phyloP scores from a whole-genome alignment of 2,888 invertebrate genomes.

The Acrobasis repandana region DNA sequence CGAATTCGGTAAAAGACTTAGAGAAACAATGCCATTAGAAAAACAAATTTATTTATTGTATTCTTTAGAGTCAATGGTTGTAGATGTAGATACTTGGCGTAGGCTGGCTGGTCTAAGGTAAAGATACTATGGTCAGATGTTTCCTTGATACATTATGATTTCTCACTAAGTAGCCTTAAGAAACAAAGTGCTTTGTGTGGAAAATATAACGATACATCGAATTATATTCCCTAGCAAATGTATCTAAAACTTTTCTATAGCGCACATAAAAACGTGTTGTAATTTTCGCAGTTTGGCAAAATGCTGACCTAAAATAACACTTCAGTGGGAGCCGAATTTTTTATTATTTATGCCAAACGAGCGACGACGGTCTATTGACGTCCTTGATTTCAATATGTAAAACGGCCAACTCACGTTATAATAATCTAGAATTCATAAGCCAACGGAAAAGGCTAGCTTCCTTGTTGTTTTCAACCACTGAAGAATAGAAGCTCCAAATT shows the following conservation, averaged over 20 bases:
- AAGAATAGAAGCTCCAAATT: conserved; percentile 47
- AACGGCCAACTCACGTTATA: conserved; percentile 22
- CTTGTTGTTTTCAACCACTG: conserved; percentile 49
- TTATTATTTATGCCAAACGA: conserved; percentile 20
- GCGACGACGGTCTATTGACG: conserved; percentile 14
- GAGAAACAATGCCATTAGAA: background rate
- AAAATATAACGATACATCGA: background rate
- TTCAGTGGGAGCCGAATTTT: conserved; percentile 12
- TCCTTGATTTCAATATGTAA: conserved; percentile 21
- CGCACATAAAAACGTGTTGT: background rate
- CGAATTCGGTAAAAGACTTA: background rate
- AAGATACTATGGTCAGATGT: background rate
- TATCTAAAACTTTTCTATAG: background rate
- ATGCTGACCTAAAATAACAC: conserved; percentile 13
- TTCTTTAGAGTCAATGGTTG: background rate
- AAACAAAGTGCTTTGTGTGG: too few species aligned
- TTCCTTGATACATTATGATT: too few species aligned
- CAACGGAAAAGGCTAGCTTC: conserved; percentile 33
- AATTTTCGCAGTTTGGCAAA: background rate
- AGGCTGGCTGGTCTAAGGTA: background rate
- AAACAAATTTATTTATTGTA: background rate
- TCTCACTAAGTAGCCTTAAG: too few species aligned
- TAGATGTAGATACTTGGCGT: background rate
- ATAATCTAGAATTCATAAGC: conserved; percentile 29
- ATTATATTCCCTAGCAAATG: background rate